Evolutionary conservation across 2,888 invertebrate species (phyloP).

Genomic region (Syrista parreyssii): DNA sequence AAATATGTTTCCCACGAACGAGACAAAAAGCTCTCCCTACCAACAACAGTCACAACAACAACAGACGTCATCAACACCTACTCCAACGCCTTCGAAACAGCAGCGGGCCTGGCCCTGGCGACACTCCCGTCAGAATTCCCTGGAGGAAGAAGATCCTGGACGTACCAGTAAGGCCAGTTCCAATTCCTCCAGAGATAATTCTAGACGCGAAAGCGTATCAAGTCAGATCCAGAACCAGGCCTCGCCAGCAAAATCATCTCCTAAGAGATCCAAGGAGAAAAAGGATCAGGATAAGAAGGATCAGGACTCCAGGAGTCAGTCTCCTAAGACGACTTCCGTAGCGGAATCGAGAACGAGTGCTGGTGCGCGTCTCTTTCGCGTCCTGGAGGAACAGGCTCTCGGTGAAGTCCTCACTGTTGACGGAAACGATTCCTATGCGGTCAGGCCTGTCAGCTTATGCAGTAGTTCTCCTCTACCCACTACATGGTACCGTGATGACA

Average conservation of each 20-base stretch:
- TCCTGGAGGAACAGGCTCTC: conserved; percentile 61
- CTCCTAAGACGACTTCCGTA: conserved; percentile 40
- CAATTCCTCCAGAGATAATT: conserved; percentile 50
- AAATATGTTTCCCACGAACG: conserved; percentile 55
- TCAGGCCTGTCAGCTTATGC: conserved; percentile 48
- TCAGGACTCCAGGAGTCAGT: conserved; percentile 21
- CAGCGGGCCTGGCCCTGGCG: conserved; percentile 52
- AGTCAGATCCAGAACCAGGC: conserved; percentile 44
- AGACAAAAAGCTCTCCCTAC: conserved; percentile 34
- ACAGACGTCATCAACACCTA: conserved; percentile 6
- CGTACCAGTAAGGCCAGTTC: conserved; percentile 34
- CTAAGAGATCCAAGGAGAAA: conserved; percentile 53
- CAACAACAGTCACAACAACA: conserved; percentile 20
- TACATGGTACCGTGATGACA: conserved; percentile 40
- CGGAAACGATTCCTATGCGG: conserved; percentile 47
- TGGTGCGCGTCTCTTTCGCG: conserved; percentile 61
- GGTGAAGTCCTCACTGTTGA: conserved; percentile 57
- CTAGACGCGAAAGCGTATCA: conserved; percentile 52
- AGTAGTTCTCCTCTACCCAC: conserved; percentile 50
- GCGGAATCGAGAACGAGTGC: conserved; percentile 49
- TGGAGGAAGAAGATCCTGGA: conserved; percentile 51
- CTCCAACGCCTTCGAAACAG: neutral
- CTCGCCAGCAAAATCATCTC: conserved; percentile 56
- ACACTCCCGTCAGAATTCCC: conserved; percentile 48
- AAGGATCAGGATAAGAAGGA: conserved; percentile 24